Evolutionary conservation across 2,113 vertebrate species (phyloP).

Genomic region (Microcebus lehilahytsara): DNA sequence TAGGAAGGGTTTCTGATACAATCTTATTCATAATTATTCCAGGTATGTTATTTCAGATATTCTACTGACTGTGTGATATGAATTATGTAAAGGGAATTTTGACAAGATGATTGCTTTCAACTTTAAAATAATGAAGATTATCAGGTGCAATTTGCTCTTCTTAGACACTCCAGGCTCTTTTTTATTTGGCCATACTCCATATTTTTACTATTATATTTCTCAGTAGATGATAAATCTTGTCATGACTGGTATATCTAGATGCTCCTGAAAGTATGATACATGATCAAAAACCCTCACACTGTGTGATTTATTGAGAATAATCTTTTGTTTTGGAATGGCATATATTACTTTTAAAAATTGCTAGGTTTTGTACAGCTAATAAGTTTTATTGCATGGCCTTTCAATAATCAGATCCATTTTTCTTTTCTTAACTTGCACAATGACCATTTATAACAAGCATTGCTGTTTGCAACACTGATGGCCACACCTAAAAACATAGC

Average conservation of each 20-base stretch:
- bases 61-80: not conserved
- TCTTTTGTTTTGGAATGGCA: not conserved
- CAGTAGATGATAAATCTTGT: not conserved
- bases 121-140: not conserved
- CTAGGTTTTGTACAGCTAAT: not conserved
- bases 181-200: not conserved
- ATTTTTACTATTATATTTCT: not conserved
- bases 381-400: not conserved
- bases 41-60: not conserved
- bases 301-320: not conserved
- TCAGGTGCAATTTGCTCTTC: not conserved
- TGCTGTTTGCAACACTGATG: not conserved
- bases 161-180: not conserved
- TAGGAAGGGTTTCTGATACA: not conserved
- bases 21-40: not conserved
- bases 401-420: not conserved
- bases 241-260: not conserved
- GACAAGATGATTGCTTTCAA: not conserved
- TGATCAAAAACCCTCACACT: not conserved
- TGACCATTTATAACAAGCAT: not conserved
- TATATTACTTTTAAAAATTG: not conserved
- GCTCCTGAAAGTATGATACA: not conserved
- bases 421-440: not conserved
- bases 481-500: not conserved
- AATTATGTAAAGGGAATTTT: not conserved